Evolutionary conservation across 1,140 invertebrate genomes (phyloP).

Genomic region (Thaumetopoea pityocampa): DNA sequence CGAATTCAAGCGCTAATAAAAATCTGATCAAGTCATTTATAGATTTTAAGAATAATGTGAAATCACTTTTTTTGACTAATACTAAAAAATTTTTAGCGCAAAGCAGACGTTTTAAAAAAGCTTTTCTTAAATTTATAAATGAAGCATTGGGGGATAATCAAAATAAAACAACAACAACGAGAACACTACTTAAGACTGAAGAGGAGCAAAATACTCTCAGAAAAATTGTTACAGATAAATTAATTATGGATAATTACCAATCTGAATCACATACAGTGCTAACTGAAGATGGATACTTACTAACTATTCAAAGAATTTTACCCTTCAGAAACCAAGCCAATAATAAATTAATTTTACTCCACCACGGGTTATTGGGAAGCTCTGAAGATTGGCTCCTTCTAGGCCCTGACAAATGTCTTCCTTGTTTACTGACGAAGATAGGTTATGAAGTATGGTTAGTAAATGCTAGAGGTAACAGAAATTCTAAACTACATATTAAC

Average conservation of each 20-base stretch:
- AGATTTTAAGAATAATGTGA: too few species aligned
- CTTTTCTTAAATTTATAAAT: conserved; percentile 24
- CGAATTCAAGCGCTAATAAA: too few species aligned
- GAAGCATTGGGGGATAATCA: conserved; percentile 12
- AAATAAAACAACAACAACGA: too few species aligned
- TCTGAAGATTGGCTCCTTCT: conserved; percentile 81
- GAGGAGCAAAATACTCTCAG: not conserved
- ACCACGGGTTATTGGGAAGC: conserved; percentile 82
- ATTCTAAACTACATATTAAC: conserved; percentile 74
- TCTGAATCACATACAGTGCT: conserved; percentile 78
- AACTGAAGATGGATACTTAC: conserved; percentile 83
- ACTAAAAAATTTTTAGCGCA: too few species aligned
- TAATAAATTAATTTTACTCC: conserved; percentile 72
- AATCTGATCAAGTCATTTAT: too few species aligned
- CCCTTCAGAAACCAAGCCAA: conserved; percentile 29
- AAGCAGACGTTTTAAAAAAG: conserved; percentile 24
- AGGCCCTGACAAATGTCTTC: conserved; percentile 78
- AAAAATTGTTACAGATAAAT: conserved; percentile 44
- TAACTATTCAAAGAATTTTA: conserved; percentile 81
- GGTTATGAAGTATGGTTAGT: conserved; percentile 84
- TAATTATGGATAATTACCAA: conserved; percentile 79
- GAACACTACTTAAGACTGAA: too few species aligned
- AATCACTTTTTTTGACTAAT: too few species aligned
- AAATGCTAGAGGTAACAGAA: conserved; percentile 80
- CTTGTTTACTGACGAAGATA: conserved; percentile 76